phyloP scores from a whole-genome alignment of 2,113 vertebrate species.

The Rhombomys opimus region DNA sequence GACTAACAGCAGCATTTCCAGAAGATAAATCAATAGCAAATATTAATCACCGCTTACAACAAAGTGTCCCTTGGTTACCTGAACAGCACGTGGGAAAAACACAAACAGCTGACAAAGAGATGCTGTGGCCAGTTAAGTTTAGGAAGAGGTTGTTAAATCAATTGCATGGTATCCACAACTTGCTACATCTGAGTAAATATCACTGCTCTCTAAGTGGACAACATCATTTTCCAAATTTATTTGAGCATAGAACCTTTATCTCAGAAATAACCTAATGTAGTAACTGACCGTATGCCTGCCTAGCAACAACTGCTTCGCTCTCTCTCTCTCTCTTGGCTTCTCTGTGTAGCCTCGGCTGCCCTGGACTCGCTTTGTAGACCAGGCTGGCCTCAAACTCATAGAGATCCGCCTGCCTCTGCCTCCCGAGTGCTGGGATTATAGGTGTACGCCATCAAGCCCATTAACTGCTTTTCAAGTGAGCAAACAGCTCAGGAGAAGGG shows the following conservation, averaged over 20 bases:
- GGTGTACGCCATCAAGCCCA: background rate
- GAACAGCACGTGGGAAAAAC: background rate
- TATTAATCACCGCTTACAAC: no score
- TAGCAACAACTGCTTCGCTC: conserved; percentile 3
- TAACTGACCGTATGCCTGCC: background rate
- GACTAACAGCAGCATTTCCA: no score
- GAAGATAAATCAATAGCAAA: no score
- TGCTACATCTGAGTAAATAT: conserved; percentile 11
- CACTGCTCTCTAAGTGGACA: background rate
- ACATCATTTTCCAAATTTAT: conserved; percentile 7
- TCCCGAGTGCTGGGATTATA: no score
- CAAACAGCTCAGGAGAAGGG: conserved; percentile 3
- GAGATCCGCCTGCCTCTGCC: no score
- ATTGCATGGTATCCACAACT: background rate
- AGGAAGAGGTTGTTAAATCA: conserved; percentile 1
- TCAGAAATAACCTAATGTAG: background rate
- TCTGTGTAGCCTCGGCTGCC: no score
- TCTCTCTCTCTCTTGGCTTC: no score
- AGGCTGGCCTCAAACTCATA: no score
- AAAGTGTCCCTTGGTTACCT: background rate
- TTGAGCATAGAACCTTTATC: conserved; percentile 11
- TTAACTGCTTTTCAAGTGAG: conserved; percentile 36
- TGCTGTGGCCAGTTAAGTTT: background rate
- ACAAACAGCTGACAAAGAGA: conserved; percentile 1
- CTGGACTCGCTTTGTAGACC: no score